Conservation (phyloP, 2,888 invertebrate genomes). For the Epinotia bilunana region DNA sequence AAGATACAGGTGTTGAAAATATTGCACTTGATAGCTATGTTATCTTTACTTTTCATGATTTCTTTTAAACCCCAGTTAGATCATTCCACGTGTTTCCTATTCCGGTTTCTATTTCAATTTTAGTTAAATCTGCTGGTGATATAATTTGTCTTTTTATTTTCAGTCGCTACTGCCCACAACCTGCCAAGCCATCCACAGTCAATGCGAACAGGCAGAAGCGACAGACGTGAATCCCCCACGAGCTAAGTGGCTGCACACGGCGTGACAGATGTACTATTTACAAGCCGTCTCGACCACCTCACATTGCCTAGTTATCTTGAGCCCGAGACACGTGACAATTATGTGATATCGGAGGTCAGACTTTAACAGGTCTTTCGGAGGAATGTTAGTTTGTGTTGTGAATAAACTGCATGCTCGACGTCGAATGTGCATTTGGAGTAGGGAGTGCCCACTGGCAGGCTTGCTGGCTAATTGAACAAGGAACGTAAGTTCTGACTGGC, state of each 20-base stretch:
- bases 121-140: too few species aligned
- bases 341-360: neutral
- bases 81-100: too few species aligned
- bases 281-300: neutral
- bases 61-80: too few species aligned
- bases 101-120: too few species aligned
- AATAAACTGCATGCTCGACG: neutral
- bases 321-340: neutral
- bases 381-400: neutral
- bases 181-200: neutral
- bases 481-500: too few species aligned
- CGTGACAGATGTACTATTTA: neutral
- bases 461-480: neutral
- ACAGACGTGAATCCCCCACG: constrained; percentile 5
- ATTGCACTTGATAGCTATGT: too few species aligned
- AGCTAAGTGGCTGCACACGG: constrained; percentile 8
- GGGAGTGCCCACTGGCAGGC: neutral
- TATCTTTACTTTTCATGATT: too few species aligned
- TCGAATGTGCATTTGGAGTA: constrained; percentile 1
- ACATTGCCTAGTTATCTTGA: neutral
- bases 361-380: neutral
- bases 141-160: neutral
- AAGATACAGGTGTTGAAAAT: too few species aligned
- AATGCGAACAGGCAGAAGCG: constrained; percentile 5
- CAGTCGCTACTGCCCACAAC: neutral